Evolutionary conservation across 2,113 vertebrate species (phyloP), one percentile per base, ranked within the genome.

Genomic region (Holacanthus passer): DNA sequence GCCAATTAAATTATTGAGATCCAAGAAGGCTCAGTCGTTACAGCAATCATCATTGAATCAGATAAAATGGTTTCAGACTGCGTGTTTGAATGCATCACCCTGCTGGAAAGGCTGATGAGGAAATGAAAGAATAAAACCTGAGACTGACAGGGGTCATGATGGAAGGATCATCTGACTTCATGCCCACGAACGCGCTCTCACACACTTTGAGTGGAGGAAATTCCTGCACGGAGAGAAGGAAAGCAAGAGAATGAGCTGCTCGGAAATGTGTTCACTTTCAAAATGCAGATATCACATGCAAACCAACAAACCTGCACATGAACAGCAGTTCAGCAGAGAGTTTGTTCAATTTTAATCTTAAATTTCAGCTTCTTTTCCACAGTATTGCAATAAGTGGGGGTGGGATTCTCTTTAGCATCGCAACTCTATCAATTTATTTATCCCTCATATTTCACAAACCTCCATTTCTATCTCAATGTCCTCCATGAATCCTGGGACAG

Each of bases 391-490:
- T 11, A 55, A 7, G 27, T 14, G 19, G 27, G 24, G 17, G 6
- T 16, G 19, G 8, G 1, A 35, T 24, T 20, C 9, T 45, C 19
- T 8, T 72, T 9, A 45, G 7, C 22, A 39, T 11, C 29, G 8
- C 5, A 37, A 35, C 16, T 39, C 35, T 35, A n/a, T 56, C 2
- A 14, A 6, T 45, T 22, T 10, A 43, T 31, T 43, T 19, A 56
- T n/a, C n/a, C n/a, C 7, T 22, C 20, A 3, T 9, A 6, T 22
- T 17, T 65, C 64, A 62, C 89, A 29, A 1, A 89, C 93, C 83
- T 92, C 73, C 88, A 94, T 85, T 65, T 93, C 90, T 19, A 91
- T 90, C 41, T 79, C 53, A 7, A 48, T 79, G 0, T 87, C 59
- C 17, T 86, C 70, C 45, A 37, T 70, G 27, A 56, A 41, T 7